phyloP scores from a whole-genome alignment of 2,888 invertebrate species.

The Dysmachus trigonus region DNA sequence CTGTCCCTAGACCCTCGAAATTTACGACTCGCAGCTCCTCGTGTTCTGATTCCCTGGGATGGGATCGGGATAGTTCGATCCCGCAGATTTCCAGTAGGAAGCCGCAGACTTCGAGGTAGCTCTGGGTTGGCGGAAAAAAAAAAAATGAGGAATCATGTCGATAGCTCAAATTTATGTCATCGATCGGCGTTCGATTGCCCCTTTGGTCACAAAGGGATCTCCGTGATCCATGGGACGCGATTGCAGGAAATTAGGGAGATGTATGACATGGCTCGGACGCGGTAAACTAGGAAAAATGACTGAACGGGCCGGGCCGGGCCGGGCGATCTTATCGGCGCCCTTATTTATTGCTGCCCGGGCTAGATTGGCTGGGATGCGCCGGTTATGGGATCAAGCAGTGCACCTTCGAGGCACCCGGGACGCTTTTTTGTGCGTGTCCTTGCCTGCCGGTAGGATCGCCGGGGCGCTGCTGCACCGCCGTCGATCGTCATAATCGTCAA shows the following conservation, averaged over 20 bases:
- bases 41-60: conserved; percentile 9
- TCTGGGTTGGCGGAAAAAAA: no score
- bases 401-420: background rate
- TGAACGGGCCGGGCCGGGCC: conserved; percentile 19
- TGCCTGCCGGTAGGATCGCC: background rate
- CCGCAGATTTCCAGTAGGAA: background rate
- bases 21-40: conserved; percentile 29
- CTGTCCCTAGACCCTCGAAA: background rate
- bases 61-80: background rate
- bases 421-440: background rate
- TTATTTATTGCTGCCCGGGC: conserved; percentile 39
- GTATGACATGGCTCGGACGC: conserved; percentile 42
- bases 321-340: conserved; percentile 31
- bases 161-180: conserved; percentile 42
- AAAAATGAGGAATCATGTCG: conserved; percentile 41
- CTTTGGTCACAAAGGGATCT: background rate
- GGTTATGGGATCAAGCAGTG: background rate
- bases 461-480: background rate
- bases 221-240: conserved; percentile 33
- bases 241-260: conserved; percentile 39
- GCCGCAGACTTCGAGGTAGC: conserved; percentile 16
- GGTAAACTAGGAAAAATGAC: conserved; percentile 40
- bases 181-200: conserved; percentile 23
- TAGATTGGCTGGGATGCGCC: conserved; percentile 10
- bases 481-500: conserved; percentile 1